Evolutionary conservation across 2,797 vertebrate species (phyloP), one percentile per base, ranked within the genome.

Genomic region (Huso huso): DNA sequence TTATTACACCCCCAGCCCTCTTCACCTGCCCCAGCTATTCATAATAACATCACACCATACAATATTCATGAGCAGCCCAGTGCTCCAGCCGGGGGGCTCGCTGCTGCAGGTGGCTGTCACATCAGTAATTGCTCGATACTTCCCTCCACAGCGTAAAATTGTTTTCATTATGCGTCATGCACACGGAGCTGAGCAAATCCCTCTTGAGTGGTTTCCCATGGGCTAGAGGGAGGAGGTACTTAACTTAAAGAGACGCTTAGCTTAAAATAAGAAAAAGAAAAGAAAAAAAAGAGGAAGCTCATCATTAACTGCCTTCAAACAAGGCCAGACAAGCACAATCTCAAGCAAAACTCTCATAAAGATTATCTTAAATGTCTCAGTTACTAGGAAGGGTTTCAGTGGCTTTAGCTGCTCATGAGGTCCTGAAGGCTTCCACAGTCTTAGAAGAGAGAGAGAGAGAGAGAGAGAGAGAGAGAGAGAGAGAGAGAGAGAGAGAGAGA

Each of bases 41-140:
- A 95, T 87, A 93, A 93, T 94, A 94, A 92, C 92, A 93, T 95
- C 93, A 93, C 90, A 92, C 87, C 90, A 96, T 96, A 92, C 95
- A 95, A 96, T 97, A 98, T 97, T 97, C 94, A 97, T 96, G 95
- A 96, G 92, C 84, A 84, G 74, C 80, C 80, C 86, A 79, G 84
- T 78, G 87, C 88, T 86, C 80, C 83, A 61, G 82, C 78, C 79
- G 89, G 88, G 23, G 90, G 89, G 83, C 90, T 88, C 73, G 80
- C 90, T 93, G 88, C 93, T 96, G 96, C 96, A 98, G 96, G 96
- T 99, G 96, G 95, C 96, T 94, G 93, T 96, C 93, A 95, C 93
- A 92, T 95, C 91, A 90, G 93, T 98, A 98, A 98, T 98, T 98
- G 94, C 93, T 91, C 84, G 81, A 93, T 93, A 93, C 95, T 95